Evolutionary conservation across 2,888 invertebrate species (phyloP), one percentile per base, ranked within the genome.

Genomic region (Leptogaster cylindrica): DNA sequence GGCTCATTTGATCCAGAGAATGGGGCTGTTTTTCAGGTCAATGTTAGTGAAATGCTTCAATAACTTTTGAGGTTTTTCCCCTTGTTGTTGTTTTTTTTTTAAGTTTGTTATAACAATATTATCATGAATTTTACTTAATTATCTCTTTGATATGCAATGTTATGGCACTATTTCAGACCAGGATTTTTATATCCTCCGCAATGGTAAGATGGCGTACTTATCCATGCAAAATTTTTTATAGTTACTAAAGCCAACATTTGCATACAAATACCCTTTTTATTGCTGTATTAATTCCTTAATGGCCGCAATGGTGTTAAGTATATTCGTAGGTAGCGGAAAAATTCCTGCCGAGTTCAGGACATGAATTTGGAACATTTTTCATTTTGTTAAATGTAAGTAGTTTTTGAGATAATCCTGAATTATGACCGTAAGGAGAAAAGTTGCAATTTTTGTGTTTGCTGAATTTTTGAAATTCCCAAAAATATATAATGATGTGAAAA

Each of bases 21-120:
- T 28, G 44, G 44, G 61, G 28, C 61, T 61, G 61, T 61, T 61
- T 61, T 61, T 61, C 61, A 61, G 61, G 44, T 61, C 61, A 61
- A 61, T 61, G 61, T 61, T 44, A 61, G 61, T 25, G 18, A 61
- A 61, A 61, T 61, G 61, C 16, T 27, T 14, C 41, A n/a, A 27
- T 41, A 25, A 41, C 18, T n/a, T 27, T n/a, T 14, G 14, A 12
- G 61, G 41, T 41, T 44, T 61, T 61, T 44, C 61, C 25, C 23
- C 23, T 55, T 55, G 39, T 55, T 18, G 39, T 55, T 36, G 55
- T 55, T 36, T 55, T 55, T 55, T 55, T n/a, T n/a, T n/a, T n/a
- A n/a, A n/a, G n/a, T n/a, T n/a, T n/a, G n/a, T n/a, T n/a, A n/a
- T n/a, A n/a, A n/a, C n/a, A n/a, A n/a, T n/a, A n/a, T n/a, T n/a